Base-by-base conservation (phyloP, 2,888 invertebrate genomes). In the Psylliodes chrysocephalus region DNA sequence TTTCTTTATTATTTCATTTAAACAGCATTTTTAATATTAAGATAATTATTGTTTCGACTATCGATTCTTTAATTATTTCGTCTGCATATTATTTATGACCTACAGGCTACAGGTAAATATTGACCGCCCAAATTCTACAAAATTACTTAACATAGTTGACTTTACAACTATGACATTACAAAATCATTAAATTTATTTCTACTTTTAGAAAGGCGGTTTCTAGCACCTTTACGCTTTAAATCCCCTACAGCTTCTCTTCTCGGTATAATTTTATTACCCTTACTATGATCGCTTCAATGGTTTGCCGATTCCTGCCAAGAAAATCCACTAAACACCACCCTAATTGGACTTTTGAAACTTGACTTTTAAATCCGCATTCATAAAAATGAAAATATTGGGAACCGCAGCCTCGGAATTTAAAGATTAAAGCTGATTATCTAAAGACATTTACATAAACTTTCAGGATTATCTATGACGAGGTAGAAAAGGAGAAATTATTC, bases 311-410 rank as follows among this genome's bases (percentile, higher is more conserved):
- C 46, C 46, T 22, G 6, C 8, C 12, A 12, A 12, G 46, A 22
- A 46, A 46, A 46, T 46, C 46, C 22, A 5, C 6, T 22, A 25
- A 19, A 22, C 12, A 17, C 2, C 46, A 22, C 46, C 17, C 15
- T 46, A 35, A 35, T 35, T 35, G 35, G 8, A 35, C 3, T 14
- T 35, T 3, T 22, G 7, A 17, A 22, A 46, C 46, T 46, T 46
- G 46, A 46, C 46, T 46, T 46, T 46, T 46, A 22, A 46, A 46
- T 46, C 46, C 46, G 12, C 22, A 46, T 46, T 46, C 22, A 22
- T 14, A 19, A 46, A 46, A 19, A 25, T 19, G 46, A 46, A 46
- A 46, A 46, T 46, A 46, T 46, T 46, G 22, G 35, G 35, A 35
- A 35, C 35, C 35, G 12, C 35, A 35, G 22, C 4, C 44, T 6